Conservation (phyloP, 2,888 invertebrate genomes). For the Oasisia sp. region DNA sequence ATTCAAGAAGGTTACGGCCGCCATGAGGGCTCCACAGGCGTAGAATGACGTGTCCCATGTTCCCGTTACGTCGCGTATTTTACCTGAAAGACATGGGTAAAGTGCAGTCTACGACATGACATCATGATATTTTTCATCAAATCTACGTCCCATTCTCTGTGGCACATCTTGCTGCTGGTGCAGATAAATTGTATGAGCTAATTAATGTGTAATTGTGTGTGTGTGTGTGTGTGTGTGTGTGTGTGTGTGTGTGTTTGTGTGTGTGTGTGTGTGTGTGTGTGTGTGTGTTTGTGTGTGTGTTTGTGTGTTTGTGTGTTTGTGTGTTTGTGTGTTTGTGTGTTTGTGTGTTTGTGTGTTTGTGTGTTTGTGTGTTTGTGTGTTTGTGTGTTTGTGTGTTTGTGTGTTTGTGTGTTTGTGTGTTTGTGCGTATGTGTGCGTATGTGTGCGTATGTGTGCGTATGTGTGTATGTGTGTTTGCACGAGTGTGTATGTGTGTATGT, state of each 20-base stretch:
- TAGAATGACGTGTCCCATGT: conserved; percentile 14
- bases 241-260: neutral
- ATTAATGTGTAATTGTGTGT: neutral
- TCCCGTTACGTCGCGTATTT: neutral
- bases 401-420: neutral
- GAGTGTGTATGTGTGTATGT: neutral
- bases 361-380: neutral
- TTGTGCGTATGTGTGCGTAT: neutral
- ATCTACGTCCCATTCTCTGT: too few relatives aligned
- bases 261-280: neutral
- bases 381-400: too few relatives aligned
- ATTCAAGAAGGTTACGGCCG: neutral
- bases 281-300: neutral
- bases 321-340: neutral
- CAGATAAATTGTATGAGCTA: too few relatives aligned
- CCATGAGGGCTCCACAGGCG: neutral
- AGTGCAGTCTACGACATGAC: neutral
- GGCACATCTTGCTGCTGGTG: too few relatives aligned
- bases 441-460: neutral
- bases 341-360: neutral
- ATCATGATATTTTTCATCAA: too few relatives aligned
- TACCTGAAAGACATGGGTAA: neutral
- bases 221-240: neutral
- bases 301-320: neutral
- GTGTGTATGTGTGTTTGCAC: neutral